phyloP scores from a whole-genome alignment of 2,888 invertebrate genomes.

The Hartigia nigra region DNA sequence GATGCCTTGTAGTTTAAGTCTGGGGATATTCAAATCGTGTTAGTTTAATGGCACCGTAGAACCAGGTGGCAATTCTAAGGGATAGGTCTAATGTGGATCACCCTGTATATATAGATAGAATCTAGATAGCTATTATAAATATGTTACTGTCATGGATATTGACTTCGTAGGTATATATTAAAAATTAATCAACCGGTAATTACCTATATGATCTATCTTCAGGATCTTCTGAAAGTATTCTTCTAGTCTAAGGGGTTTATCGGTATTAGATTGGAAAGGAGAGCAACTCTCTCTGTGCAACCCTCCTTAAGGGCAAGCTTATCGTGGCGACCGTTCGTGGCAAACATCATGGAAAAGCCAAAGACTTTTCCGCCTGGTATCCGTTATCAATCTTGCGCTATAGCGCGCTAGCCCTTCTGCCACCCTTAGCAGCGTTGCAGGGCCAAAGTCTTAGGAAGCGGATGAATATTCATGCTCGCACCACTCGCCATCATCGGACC shows the following conservation, averaged over 20 bases:
- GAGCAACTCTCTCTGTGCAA: slow-evolving; percentile 12
- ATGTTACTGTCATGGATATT: neutral
- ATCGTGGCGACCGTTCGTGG: slow-evolving; percentile 55
- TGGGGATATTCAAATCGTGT: neutral
- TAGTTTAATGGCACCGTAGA: neutral
- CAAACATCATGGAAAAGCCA: slow-evolving; percentile 64
- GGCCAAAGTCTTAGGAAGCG: slow-evolving; percentile 39
- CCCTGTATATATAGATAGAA: neutral
- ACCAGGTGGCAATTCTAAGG: neutral
- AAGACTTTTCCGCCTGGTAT: slow-evolving; percentile 56
- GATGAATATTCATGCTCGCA: slow-evolving; percentile 63
- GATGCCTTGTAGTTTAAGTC: neutral
- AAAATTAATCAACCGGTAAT: neutral
- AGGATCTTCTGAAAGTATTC: neutral
- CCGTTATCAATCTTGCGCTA: slow-evolving; percentile 62
- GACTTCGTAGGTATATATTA: neutral
- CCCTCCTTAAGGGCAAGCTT: slow-evolving; percentile 37
- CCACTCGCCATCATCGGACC: slow-evolving; percentile 56
- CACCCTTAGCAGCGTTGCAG: slow-evolving; percentile 15
- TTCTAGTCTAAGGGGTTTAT: slow-evolving; percentile 36
- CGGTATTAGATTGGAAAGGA: slow-evolving; percentile 57
- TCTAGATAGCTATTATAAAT: neutral
- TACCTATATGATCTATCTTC: neutral
- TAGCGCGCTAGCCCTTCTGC: slow-evolving; percentile 17
- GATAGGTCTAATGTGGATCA: neutral